Evolutionary conservation across 2,113 vertebrate species (phyloP), one percentile per base, ranked within the genome.

Genomic region (Daubentonia madagascariensis): DNA sequence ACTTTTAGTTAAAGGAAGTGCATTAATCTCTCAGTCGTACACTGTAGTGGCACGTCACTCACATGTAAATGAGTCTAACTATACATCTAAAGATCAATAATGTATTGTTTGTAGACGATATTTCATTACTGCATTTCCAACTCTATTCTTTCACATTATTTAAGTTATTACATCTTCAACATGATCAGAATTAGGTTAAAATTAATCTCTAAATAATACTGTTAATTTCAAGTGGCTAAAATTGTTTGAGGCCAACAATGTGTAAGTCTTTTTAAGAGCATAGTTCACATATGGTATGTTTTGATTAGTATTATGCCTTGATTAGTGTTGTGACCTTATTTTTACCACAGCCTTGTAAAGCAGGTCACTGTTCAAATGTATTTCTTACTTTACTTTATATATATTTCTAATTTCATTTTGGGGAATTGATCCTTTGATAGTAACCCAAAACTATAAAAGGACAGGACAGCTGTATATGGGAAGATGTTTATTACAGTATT

Each of bases 371-470:
- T 88, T 94, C 54, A 67, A 37, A 76, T 40, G 43, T 4, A 28
- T 59, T 94, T 92, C 68, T 81, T 85, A 48, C 12, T 85, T 88
- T 79, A 78, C 17, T 94, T 88, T 89, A 88, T 52, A 83, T 78
- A 50, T 83, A 50, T 70, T 92, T 93, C 85, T 32, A 50, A 65
- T 92, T 91, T 45, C 54, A 79, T 23, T 94, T 90, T 73, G 54
- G 32, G 40, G n/a, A 91, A 79, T 96, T 89, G 89, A 76, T 90
- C 75, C 73, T 89, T 52, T 65, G 75, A 65, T 45, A 95, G 28
- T 78, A 78, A 59, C 89, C 85, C 72, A 85, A 85, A 78, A 73
- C 25, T 57, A 18, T 81, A 88, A 89, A 83, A 91, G 59, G 50
- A 75, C 14, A 57, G 68, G 65, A 54, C 25, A 88, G n/a, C 32